Percentiles rank a stretch among this genome's conserved stretches.
These are phyloP conservation scores for Augochlora pura DNA, from an alignment of 1,140 invertebrate species.

Conservation along the genomic window DNA sequence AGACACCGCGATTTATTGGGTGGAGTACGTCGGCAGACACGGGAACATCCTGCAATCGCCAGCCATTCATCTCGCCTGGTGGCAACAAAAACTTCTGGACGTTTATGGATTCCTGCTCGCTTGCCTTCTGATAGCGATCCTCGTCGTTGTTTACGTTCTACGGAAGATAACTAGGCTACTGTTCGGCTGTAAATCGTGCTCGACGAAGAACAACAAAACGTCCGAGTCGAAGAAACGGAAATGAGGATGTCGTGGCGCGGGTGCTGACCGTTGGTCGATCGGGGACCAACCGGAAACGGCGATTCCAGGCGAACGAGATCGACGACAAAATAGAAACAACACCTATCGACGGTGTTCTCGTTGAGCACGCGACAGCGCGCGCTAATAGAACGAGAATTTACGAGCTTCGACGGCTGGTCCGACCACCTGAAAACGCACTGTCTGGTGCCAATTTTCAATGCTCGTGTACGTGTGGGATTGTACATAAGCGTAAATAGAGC, in stretches of 20 bases:
- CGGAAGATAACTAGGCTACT: slow-evolving; percentile 20
- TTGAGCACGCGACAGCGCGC: too few species aligned
- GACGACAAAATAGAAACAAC: too few species aligned
- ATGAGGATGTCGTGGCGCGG: neutral
- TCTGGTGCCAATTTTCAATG: too few species aligned
- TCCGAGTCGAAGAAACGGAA: slow-evolving; percentile 44
- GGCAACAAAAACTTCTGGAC: slow-evolving; percentile 71
- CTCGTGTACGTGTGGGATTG: too few species aligned
- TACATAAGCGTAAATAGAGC: too few species aligned
- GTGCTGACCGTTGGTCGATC: too few species aligned
- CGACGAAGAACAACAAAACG: neutral
- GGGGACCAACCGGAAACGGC: neutral
- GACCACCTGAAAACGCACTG: too few species aligned
- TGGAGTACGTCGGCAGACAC: slow-evolving; percentile 79
- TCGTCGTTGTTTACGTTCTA: slow-evolving; percentile 18
- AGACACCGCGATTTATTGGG: slow-evolving; percentile 76
- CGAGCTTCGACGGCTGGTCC: too few species aligned
- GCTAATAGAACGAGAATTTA: too few species aligned
- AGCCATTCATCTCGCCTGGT: slow-evolving; percentile 71
- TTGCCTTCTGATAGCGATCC: neutral
- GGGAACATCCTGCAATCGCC: slow-evolving; percentile 69
- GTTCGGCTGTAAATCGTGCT: neutral
- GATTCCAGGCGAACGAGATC: too few species aligned
- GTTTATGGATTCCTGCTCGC: slow-evolving; percentile 65
- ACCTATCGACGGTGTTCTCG: too few species aligned